phyloP scores from a whole-genome alignment of 2,888 invertebrate species.

The Epinotia brunnichana region DNA sequence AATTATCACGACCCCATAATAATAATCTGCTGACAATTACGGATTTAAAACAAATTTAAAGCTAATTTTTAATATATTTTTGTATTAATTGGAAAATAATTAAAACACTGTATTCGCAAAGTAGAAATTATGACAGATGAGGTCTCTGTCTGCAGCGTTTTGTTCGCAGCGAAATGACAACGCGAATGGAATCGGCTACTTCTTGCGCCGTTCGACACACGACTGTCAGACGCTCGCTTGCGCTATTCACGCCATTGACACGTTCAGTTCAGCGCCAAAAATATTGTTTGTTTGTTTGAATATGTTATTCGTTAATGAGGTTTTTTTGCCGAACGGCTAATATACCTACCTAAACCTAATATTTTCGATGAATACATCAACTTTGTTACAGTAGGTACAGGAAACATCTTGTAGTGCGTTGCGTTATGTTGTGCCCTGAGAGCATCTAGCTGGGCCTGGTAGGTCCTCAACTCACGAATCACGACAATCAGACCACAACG shows the following conservation, averaged over 20 bases:
- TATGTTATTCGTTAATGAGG: slow-evolving; percentile 4
- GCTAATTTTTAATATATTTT: not conserved
- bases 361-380: too few species aligned
- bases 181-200: slow-evolving; percentile 56
- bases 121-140: slow-evolving; percentile 49
- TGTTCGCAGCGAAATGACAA: slow-evolving; percentile 47
- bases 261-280: slow-evolving; percentile 59
- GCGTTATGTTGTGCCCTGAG: too few species aligned
- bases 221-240: slow-evolving; percentile 56
- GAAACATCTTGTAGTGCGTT: too few species aligned
- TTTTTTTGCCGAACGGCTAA: not conserved
- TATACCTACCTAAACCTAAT: too few species aligned
- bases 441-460: too few species aligned
- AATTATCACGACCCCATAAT: slow-evolving; percentile 65
- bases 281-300: slow-evolving; percentile 27
- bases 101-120: slow-evolving; percentile 37
- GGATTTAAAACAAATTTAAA: slow-evolving; percentile 34
- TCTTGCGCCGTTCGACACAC: slow-evolving; percentile 63
- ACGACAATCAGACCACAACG: too few species aligned
- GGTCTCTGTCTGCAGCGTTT: slow-evolving; percentile 37
- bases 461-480: too few species aligned
- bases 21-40: slow-evolving; percentile 38
- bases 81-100: slow-evolving; percentile 22
- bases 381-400: not conserved
- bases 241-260: slow-evolving; percentile 59